Percentiles rank a stretch among this genome's conserved stretches.
These are phyloP conservation scores for Polylopha cassiicola DNA, from an alignment of 2,888 invertebrate genomes.

Conservation along the genomic window DNA sequence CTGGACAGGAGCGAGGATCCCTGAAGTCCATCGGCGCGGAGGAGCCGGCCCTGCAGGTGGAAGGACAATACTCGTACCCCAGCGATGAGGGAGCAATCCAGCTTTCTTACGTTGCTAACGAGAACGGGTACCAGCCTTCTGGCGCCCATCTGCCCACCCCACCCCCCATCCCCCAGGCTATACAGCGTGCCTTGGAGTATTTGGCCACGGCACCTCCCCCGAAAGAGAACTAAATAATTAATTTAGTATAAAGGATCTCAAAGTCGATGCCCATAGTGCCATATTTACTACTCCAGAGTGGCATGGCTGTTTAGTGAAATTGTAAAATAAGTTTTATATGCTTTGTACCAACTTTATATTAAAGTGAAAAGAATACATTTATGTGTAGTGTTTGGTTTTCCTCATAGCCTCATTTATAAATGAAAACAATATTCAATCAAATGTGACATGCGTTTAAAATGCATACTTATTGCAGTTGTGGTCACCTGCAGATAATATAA, in stretches of 20 bases:
- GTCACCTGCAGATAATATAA: too few relatives aligned
- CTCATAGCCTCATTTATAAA: too few relatives aligned
- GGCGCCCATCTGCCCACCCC: constrained; percentile 80
- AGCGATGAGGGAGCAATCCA: constrained; percentile 80
- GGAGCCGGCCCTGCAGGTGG: constrained; percentile 71
- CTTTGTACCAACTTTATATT: constrained; percentile 11
- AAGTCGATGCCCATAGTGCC: constrained; percentile 4
- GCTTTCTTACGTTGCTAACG: constrained; percentile 81
- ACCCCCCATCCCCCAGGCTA: constrained; percentile 83
- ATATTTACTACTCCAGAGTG: constrained; percentile 10
- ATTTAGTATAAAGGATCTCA: constrained; percentile 14
- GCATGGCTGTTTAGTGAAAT: constrained; percentile 8
- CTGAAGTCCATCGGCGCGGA: constrained; percentile 75
- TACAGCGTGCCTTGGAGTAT: constrained; percentile 80
- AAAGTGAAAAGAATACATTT: too few relatives aligned
- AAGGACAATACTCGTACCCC: constrained; percentile 80
- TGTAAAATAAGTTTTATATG: constrained; percentile 10
- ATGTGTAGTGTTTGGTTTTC: too few relatives aligned
- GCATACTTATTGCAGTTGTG: too few relatives aligned
- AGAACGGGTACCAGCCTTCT: constrained; percentile 82
- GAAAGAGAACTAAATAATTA: constrained; percentile 42
- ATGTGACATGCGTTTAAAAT: too few relatives aligned
- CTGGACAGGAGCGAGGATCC: constrained; percentile 72
- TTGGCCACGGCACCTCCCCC: constrained; percentile 80
- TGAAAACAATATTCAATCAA: too few relatives aligned